Conservation (phyloP, 2,888 invertebrate species). For the Candidula unifasciata region DNA sequence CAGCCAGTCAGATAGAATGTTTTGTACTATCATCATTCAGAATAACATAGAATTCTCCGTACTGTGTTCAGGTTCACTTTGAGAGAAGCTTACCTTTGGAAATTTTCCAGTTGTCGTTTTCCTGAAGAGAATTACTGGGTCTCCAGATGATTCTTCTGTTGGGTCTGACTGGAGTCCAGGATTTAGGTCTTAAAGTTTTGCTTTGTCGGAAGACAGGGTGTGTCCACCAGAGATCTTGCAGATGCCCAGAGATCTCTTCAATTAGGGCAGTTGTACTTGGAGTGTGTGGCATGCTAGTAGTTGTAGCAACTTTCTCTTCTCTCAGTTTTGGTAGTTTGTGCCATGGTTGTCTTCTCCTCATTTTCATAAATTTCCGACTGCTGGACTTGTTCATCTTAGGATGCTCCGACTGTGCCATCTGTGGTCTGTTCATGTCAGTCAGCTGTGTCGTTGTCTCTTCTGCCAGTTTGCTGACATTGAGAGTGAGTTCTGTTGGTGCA, state of each 20-base stretch:
- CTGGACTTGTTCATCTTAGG: background rate
- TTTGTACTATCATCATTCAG: too few relatives aligned
- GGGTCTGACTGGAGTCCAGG: background rate
- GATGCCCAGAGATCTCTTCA: background rate
- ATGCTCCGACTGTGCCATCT: background rate
- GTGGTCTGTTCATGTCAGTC: too few relatives aligned
- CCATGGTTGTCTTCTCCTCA: background rate
- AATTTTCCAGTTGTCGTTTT: background rate
- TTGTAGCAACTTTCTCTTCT: background rate
- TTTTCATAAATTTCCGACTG: background rate
- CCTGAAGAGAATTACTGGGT: background rate
- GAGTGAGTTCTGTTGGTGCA: background rate
- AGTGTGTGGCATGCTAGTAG: background rate
- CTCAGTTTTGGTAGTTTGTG: background rate
- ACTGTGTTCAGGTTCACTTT: too few relatives aligned
- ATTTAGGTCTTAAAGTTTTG: background rate
- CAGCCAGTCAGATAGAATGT: too few relatives aligned
- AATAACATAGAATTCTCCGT: too few relatives aligned
- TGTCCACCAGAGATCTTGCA: slow-evolving; percentile 30
- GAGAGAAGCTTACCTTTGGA: background rate
- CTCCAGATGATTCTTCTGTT: background rate
- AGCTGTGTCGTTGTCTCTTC: too few relatives aligned
- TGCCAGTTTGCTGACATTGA: background rate
- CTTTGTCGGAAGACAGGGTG: background rate
- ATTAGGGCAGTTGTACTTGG: background rate